phyloP scores from a whole-genome alignment of 2,797 vertebrate genomes.

The Onychomys torridus region DNA sequence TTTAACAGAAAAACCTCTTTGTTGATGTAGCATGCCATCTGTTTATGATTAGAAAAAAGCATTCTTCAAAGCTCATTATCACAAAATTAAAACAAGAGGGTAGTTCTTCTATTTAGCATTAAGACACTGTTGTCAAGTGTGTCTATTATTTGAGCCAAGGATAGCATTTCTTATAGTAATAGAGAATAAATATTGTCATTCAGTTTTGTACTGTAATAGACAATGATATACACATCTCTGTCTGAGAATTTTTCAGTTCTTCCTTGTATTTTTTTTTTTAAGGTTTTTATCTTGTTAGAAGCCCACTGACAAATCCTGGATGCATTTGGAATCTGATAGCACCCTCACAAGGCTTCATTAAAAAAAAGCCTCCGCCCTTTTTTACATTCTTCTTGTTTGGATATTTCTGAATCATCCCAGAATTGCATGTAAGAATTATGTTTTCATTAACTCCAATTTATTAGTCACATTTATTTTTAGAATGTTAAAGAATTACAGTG shows the following conservation, averaged over 20 bases:
- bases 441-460: background rate
- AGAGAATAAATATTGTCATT: conserved; percentile 54
- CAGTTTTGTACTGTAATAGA: background rate
- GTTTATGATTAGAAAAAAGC: conserved; percentile 19
- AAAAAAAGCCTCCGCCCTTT: background rate
- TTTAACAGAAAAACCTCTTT: conserved; percentile 55
- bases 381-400: background rate
- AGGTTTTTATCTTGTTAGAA: conserved; percentile 45
- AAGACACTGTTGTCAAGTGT: conserved; percentile 14
- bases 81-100: conserved; percentile 29
- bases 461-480: background rate
- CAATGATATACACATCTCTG: conserved; percentile 37
- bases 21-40: conserved; percentile 66
- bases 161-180: conserved; percentile 47
- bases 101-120: background rate
- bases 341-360: fast-evolving
- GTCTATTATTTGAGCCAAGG: conserved; percentile 36
- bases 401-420: background rate
- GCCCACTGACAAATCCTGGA: background rate
- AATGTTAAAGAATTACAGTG: background rate
- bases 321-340: background rate
- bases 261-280: conserved; percentile 73
- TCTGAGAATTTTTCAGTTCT: conserved; percentile 26
- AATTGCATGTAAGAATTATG: background rate
- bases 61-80: conserved; percentile 69